Evolutionary conservation across 2,888 invertebrate genomes (phyloP).

Genomic region (Caenorhabditis sp.): DNA sequence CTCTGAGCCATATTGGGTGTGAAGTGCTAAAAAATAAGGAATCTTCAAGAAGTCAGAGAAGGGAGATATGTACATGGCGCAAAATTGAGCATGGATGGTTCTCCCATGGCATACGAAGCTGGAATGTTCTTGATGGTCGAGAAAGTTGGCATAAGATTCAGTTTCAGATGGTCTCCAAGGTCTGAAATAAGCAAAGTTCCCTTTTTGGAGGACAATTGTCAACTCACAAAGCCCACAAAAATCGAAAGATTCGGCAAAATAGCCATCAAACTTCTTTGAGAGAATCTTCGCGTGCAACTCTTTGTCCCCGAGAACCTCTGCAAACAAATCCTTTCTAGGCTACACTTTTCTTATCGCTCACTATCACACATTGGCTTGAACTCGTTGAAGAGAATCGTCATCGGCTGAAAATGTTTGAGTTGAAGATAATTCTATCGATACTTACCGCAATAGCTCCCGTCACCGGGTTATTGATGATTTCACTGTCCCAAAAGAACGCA

Average conservation of each 20-base stretch:
- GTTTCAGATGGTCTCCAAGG: conserved; percentile 43
- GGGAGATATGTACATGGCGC: conserved; percentile 35
- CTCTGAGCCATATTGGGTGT: conserved; percentile 36
- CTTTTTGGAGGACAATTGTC: too few relatives aligned
- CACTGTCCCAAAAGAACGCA: conserved; percentile 36
- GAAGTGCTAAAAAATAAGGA: conserved; percentile 10
- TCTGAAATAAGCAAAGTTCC: conserved; percentile 2
- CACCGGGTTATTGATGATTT: conserved; percentile 36
- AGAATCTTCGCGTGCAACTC: conserved; percentile 27
- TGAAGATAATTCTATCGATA: not conserved
- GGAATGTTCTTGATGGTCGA: conserved; percentile 42
- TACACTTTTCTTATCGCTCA: conserved; percentile 8
- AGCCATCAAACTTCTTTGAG: conserved; percentile 36
- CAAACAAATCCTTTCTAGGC: not conserved
- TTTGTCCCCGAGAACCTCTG: conserved; percentile 29
- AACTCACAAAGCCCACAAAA: conserved; percentile 36
- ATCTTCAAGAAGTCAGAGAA: too few relatives aligned
- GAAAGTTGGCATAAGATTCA: conserved; percentile 42
- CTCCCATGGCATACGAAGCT: conserved; percentile 39
- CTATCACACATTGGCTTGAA: conserved; percentile 53
- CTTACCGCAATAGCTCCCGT: conserved; percentile 38
- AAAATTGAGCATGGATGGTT: conserved; percentile 33
- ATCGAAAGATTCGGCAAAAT: conserved; percentile 39
- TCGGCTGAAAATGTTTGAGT: conserved; percentile 26
- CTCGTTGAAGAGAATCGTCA: conserved; percentile 46